Percentiles rank a stretch among this genome's conserved stretches.
These are phyloP conservation scores for Brachycybe producta DNA, from an alignment of 2,888 invertebrate species.

Conservation along the genomic window DNA sequence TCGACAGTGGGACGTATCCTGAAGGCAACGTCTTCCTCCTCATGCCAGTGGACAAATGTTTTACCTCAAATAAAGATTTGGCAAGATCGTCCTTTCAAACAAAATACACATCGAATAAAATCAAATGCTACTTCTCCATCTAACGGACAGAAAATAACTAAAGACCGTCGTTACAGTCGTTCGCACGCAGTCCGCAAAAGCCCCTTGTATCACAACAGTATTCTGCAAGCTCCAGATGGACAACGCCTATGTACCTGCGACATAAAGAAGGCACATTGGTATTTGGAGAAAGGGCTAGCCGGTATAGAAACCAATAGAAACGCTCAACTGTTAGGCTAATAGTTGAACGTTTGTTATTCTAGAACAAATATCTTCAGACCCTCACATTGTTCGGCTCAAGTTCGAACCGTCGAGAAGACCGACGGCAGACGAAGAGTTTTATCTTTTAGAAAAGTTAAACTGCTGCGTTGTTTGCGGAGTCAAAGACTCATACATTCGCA, in stretches of 20 bases:
- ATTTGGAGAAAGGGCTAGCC: constrained; percentile 22
- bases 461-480: constrained; percentile 66
- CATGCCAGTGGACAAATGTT: constrained; percentile 23
- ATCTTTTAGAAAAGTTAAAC: constrained; percentile 55
- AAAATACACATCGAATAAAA: too few species aligned
- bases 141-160: background rate
- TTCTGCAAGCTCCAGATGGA: constrained; percentile 61
- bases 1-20: too few species aligned
- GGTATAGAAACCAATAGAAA: background rate
- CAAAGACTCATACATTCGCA: constrained; percentile 52
- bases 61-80: constrained; percentile 23
- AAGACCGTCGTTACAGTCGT: background rate
- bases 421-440: constrained; percentile 54
- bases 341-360: constrained; percentile 23
- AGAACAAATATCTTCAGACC: constrained; percentile 38
- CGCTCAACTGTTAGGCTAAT: constrained; percentile 8
- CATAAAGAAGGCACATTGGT: constrained; percentile 61
- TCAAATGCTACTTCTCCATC: too few species aligned
- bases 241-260: constrained; percentile 62
- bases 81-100: constrained; percentile 11
- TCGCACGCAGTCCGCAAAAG: constrained; percentile 39
- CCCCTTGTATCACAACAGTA: constrained; percentile 64
- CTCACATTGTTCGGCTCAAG: constrained; percentile 52
- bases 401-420: constrained; percentile 67
- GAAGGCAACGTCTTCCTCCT: background rate